Evolutionary conservation across 2,888 invertebrate genomes (phyloP).

Genomic region (Mechanitis messenoides): DNA sequence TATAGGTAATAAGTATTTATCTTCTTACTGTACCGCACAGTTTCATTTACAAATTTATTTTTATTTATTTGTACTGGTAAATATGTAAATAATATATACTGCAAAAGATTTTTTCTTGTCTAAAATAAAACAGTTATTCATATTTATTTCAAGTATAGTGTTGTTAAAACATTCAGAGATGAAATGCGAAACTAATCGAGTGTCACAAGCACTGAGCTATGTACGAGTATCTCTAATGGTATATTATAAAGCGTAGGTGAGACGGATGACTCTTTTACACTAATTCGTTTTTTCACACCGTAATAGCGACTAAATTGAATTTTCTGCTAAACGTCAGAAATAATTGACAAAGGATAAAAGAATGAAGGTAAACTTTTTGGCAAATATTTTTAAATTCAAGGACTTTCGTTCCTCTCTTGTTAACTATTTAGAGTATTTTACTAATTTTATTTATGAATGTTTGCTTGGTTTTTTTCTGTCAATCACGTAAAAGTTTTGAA

Average conservation of each 20-base stretch:
- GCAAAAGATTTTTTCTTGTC: no score
- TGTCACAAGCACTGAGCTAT: no score
- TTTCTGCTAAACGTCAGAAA: conserved; percentile 3
- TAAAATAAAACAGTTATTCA: no score
- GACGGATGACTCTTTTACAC: not conserved
- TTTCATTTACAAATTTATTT: no score
- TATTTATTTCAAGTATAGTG: not conserved
- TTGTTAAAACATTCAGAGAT: not conserved
- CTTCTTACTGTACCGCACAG: no score
- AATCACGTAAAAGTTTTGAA: no score
- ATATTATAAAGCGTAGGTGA: not conserved
- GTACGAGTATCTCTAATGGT: not conserved
- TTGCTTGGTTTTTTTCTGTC: no score
- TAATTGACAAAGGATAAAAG: conserved; percentile 4
- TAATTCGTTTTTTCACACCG: not conserved
- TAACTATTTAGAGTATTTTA: not conserved
- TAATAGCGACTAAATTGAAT: not conserved
- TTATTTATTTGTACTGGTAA: no score
- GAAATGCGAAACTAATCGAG: no score
- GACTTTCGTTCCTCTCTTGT: not conserved
- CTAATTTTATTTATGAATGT: no score
- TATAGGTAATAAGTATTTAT: no score
- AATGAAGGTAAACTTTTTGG: not conserved
- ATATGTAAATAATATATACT: no score
- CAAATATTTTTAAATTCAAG: conserved; percentile 1